These are phyloP conservation scores for Siderastrea radians DNA, from an alignment of 92 coral and sea anemone species.

Conservation along the genomic window DNA sequence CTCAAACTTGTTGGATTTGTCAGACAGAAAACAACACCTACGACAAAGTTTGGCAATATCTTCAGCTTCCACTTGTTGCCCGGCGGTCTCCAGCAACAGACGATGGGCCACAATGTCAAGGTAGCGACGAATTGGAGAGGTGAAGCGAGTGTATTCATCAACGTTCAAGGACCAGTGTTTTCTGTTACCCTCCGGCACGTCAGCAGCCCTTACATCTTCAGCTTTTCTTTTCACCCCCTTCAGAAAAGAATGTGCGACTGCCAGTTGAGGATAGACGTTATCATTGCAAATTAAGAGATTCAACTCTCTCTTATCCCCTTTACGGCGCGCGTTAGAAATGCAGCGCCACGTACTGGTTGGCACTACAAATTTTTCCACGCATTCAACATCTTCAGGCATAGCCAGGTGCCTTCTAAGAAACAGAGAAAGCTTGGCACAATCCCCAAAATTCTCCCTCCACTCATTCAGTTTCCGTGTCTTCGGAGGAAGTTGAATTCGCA, in stretches of 20 bases:
- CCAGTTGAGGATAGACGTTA: slow-evolving; percentile 40
- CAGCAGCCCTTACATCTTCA: slow-evolving; percentile 41
- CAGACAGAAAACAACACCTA: slow-evolving; percentile 64
- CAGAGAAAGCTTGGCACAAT: slow-evolving; percentile 41
- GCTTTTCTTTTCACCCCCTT: slow-evolving; percentile 35
- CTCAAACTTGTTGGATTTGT: slow-evolving; percentile 56
- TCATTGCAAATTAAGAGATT: slow-evolving; percentile 45
- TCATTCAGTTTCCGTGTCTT: slow-evolving; percentile 51
- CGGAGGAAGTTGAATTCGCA: slow-evolving; percentile 74
- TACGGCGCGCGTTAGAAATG: slow-evolving; percentile 21
- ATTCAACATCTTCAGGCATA: not conserved
- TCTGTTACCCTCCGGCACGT: slow-evolving; percentile 8
- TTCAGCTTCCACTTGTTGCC: slow-evolving; percentile 12
- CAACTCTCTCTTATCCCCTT: slow-evolving; percentile 24
- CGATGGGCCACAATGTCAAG: slow-evolving; percentile 74
- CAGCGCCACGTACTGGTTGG: slow-evolving; percentile 50
- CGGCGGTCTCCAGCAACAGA: slow-evolving; percentile 32
- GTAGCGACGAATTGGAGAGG: slow-evolving; percentile 82
- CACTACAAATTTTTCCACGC: slow-evolving; percentile 16
- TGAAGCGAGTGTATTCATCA: slow-evolving; percentile 67
- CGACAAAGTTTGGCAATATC: slow-evolving; percentile 53
- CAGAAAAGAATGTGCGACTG: slow-evolving; percentile 32
- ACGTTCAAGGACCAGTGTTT: slow-evolving; percentile 60
- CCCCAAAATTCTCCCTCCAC: slow-evolving; percentile 54
- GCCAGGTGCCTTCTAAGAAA: slow-evolving; percentile 24